These are phyloP conservation scores for Amblyteles armatorius DNA, from an alignment of 2,888 invertebrate genomes.

Conservation along the genomic window DNA sequence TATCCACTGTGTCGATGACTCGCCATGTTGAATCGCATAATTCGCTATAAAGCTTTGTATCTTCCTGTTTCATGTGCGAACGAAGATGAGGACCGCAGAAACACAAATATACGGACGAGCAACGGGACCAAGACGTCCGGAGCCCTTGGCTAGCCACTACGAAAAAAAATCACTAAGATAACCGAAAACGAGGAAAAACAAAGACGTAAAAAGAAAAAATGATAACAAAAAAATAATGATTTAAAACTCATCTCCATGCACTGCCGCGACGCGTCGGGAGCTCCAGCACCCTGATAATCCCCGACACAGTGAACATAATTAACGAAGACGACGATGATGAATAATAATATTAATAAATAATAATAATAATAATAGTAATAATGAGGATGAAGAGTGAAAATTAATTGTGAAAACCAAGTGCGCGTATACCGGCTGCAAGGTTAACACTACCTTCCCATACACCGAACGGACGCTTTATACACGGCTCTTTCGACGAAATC, in stretches of 20 bases:
- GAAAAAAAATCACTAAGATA: constrained; percentile 60
- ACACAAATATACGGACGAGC: constrained; percentile 86
- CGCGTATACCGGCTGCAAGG: constrained; percentile 41
- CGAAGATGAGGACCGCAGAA: constrained; percentile 86
- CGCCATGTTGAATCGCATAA: background rate
- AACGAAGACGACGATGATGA: constrained; percentile 27
- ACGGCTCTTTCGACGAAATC: constrained; percentile 49
- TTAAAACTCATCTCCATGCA: constrained; percentile 73
- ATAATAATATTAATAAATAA: constrained; percentile 26
- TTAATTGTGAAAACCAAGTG: constrained; percentile 34
- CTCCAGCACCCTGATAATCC: constrained; percentile 55
- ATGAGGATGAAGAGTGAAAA: constrained; percentile 40
- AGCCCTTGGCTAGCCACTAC: constrained; percentile 83
- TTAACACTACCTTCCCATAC: constrained; percentile 17
- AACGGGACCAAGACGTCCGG: constrained; percentile 87
- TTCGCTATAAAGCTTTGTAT: constrained; percentile 56
- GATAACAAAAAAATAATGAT: no score
- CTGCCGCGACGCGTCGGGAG: constrained; percentile 75
- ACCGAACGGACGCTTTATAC: constrained; percentile 44
- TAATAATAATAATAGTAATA: constrained; percentile 31
- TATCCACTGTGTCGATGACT: background rate
- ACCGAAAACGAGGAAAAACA: constrained; percentile 29
- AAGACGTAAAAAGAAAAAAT: constrained; percentile 50
- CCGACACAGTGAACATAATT: constrained; percentile 18
- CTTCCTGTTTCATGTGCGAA: constrained; percentile 70